Conservation (phyloP, 1,140 invertebrate species). For the Aleiodes sp. region DNA sequence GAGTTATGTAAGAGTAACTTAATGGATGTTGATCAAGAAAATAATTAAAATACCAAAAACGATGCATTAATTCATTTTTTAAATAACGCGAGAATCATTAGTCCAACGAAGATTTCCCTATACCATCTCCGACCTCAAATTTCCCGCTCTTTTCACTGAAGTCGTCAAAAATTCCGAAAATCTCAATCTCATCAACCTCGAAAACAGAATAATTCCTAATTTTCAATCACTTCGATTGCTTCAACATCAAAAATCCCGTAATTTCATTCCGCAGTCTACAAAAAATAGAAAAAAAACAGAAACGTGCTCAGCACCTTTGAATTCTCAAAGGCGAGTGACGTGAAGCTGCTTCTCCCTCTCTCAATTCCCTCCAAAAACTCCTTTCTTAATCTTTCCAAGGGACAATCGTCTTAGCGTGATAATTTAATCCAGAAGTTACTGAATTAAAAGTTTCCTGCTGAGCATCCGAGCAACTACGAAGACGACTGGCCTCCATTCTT, state of each 20-base stretch:
- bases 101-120: too few relatives aligned
- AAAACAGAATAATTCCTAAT: too few relatives aligned
- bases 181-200: too few relatives aligned
- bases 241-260: neutral
- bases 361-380: too few relatives aligned
- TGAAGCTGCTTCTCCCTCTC: constrained; percentile 21
- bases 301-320: constrained; percentile 35
- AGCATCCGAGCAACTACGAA: constrained; percentile 45
- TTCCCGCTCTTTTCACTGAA: too few relatives aligned
- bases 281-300: constrained; percentile 25
- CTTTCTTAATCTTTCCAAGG: constrained; percentile 57
- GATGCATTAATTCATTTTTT: too few relatives aligned
- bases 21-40: too few relatives aligned
- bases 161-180: too few relatives aligned
- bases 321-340: constrained; percentile 26
- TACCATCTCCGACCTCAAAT: too few relatives aligned
- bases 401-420: constrained; percentile 58
- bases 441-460: constrained; percentile 62
- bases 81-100: too few relatives aligned
- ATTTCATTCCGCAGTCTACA: neutral
- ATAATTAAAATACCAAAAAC: too few relatives aligned
- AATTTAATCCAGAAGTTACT: constrained; percentile 62
- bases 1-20: too few relatives aligned
- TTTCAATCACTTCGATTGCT: neutral
- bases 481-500: constrained; percentile 29